Base-by-base conservation (phyloP, 2,797 vertebrate genomes). In the Bradypodion pumilum region DNA sequence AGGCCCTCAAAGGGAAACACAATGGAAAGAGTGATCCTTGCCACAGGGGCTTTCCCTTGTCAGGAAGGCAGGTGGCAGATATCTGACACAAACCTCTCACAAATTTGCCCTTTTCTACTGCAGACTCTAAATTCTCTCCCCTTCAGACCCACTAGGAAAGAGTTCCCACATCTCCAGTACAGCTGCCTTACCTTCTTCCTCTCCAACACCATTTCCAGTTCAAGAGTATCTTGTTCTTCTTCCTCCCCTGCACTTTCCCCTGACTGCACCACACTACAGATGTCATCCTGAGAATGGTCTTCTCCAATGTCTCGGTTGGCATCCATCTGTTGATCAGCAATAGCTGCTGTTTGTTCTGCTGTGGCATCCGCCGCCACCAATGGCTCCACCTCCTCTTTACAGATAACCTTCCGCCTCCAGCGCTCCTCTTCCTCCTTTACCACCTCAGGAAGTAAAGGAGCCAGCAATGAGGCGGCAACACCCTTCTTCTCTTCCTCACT, bases 391-490 rank as follows among this genome's bases (percentile, higher is more conserved):
- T 99, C 98, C 80, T 97, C 96, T 75, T 95, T 95, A 88, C 97
- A 98, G n/a, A 99, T 94, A 42, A 98, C 96, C 84, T 94, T 97
- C 88, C 98, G 98, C 78, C 99, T 96, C 99, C 98, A 99, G 82
- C 97, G 97, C 84, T 99, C 98, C 89, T 99, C 99, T 46, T 98
- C 97, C 84, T 98, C 97, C 92, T 99, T 99, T 69, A 99, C 97
- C 83, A 98, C 97, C 0, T 97, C 96, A 0, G 99, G 98, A 89
- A 99, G 94, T 0, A 99, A 95, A 0, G 98, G 98, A 37, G 97
- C 98, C 7, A 99, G 96, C 12, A 99, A 95, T 42, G 98, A 97
- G 0, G 97, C 98, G 1, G 99, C 99, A 72, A 99, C 99, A 8
- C 99, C 99, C 5, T 91, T 95, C 75, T 93, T 96, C 87, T 99